Base-by-base conservation (phyloP, 2,888 invertebrate species). In the Mythimna ferrago region DNA sequence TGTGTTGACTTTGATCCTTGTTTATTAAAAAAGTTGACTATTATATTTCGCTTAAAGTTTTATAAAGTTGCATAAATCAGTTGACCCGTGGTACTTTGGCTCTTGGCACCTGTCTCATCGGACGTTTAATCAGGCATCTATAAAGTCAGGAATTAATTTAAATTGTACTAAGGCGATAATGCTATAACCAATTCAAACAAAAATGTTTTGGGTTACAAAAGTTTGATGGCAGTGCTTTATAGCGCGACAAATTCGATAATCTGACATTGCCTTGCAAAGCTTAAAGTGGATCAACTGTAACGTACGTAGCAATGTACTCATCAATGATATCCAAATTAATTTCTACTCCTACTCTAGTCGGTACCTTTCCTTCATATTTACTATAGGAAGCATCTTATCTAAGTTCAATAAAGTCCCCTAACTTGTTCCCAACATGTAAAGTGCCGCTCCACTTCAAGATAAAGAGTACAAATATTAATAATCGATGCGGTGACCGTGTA, bases 341-440 rank as follows among this genome's bases (percentile, higher is more conserved):
- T 53, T 51, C 35, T n/a, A 9, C 19, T 48, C 10, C 35, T n/a
- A 26, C n/a, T 57, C 66, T 26, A 54, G 3, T 5, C 48, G 14
- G 44, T 65, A 58, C 51, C 26, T 77, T 68, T 54, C 44, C 54
- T n/a, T 32, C 51, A 53, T 80, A 73, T 72, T 81, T 80, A 74
- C 63, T n/a, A 77, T 79, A 76, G 82, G 86, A 86, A 86, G 86
- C 82, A 74, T 68, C 73, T 83, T 85, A 86, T 85, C 86, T 78
- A 71, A 62, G 73, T 77, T 76, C 84, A 84, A 86, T 86, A 82
- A 78, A 83, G 73, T 74, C 74, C 32, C 64, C 26, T 54, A 76
- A 70, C 62, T 67, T 65, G 68, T 76, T 41, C 11, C 48, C 44
- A 19, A 86, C 82, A 74, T 86, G 82, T 79, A 76, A 84, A 63